phyloP scores from a whole-genome alignment of 2,888 invertebrate species.

The Crocallis elinguaria region DNA sequence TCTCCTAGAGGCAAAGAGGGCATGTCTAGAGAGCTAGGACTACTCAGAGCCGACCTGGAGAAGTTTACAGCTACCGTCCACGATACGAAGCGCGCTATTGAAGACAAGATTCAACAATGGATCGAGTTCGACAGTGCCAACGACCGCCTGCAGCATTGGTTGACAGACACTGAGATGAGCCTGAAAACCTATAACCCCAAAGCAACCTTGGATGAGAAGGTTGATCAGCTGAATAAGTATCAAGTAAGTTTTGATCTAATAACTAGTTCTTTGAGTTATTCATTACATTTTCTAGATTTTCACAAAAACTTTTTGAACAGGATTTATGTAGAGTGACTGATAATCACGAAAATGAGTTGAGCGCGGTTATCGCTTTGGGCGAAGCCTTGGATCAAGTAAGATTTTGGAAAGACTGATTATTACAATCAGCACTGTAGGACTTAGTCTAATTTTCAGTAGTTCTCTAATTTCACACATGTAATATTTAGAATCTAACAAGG shows the following conservation, averaged over 20 bases:
- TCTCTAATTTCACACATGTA: conserved; percentile 66
- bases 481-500: conserved; percentile 56
- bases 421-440: conserved; percentile 68
- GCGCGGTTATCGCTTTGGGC: conserved; percentile 89
- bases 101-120: conserved; percentile 95
- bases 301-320: conserved; percentile 82
- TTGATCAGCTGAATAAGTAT: conserved; percentile 95
- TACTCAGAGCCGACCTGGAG: conserved; percentile 92
- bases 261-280: conserved; percentile 8
- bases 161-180: conserved; percentile 93
- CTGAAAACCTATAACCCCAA: conserved; percentile 94
- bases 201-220: conserved; percentile 94
- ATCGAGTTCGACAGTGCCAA: conserved; percentile 94
- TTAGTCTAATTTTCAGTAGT: conserved; percentile 80
- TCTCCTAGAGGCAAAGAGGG: conserved; percentile 93
- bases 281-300: conserved; percentile 39
- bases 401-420: conserved; percentile 49
- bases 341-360: conserved; percentile 88
- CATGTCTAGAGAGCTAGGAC: conserved; percentile 92
- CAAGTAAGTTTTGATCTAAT: conserved; percentile 85
- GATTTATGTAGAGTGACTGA: conserved; percentile 91
- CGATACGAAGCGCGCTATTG: conserved; percentile 91
- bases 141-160: conserved; percentile 92
- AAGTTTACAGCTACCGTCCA: conserved; percentile 91
- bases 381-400: conserved; percentile 95